Conservation (phyloP, 1,140 invertebrate genomes). For the Pollicipes pollicipes region DNA sequence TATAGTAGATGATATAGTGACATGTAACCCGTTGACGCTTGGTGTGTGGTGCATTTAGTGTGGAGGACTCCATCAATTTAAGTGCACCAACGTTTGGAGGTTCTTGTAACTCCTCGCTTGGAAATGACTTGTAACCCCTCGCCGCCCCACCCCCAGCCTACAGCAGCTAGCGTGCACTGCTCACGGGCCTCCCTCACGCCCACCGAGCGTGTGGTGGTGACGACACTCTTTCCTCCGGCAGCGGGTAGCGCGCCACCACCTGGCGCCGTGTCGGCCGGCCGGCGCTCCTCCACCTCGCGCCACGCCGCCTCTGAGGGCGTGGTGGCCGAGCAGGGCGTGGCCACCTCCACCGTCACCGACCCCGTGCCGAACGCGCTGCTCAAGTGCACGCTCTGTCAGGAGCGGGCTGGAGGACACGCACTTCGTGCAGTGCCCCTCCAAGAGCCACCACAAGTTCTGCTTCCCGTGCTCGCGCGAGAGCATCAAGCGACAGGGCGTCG, state of each 20-base stretch:
- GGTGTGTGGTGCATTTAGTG: too few species aligned
- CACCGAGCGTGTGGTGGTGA: background rate
- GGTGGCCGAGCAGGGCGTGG: background rate
- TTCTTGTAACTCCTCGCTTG: too few species aligned
- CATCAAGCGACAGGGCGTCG: slow-evolving; percentile 85
- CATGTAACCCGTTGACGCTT: too few species aligned
- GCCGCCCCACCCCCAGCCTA: too few species aligned
- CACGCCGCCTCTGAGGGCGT: background rate
- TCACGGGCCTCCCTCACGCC: too few species aligned
- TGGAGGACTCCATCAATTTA: too few species aligned
- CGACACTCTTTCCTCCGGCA: background rate
- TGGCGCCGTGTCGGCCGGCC: background rate
- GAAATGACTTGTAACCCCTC: too few species aligned
- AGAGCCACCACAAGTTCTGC: slow-evolving; percentile 96
- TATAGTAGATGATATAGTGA: too few species aligned
- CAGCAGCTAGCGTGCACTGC: too few species aligned
- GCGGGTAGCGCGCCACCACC: background rate
- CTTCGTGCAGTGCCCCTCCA: slow-evolving; percentile 97
- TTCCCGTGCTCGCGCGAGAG: slow-evolving; percentile 95
- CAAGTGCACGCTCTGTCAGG: slow-evolving; percentile 86
- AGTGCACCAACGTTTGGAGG: too few species aligned
- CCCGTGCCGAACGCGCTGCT: background rate
- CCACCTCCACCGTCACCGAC: background rate
- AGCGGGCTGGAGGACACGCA: slow-evolving; percentile 96
- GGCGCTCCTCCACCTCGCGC: background rate